These are phyloP conservation scores for Tanytarsus gracilentus DNA, from an alignment of 2,888 invertebrate genomes.

Conservation along the genomic window DNA sequence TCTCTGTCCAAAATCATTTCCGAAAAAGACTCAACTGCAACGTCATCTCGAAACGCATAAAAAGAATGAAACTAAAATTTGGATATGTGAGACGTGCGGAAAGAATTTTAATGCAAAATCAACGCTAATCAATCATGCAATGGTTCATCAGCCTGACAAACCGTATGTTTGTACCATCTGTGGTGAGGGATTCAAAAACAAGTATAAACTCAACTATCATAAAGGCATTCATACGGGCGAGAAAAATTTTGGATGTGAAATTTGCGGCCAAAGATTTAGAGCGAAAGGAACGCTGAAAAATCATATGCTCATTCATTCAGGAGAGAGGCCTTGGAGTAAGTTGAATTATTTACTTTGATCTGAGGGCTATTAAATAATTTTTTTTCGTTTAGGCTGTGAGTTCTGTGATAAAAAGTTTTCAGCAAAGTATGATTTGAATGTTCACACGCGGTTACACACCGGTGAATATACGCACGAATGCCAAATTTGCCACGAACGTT, in stretches of 20 bases:
- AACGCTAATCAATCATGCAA: conserved; percentile 12
- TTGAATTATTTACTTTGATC: background rate
- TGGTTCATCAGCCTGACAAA: conserved; percentile 5
- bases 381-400: conserved; percentile 30
- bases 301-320: background rate
- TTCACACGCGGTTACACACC: conserved; percentile 34
- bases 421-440: conserved; percentile 32
- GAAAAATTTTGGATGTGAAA: background rate
- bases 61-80: conserved; percentile 1
- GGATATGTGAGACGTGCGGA: conserved; percentile 13
- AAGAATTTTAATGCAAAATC: background rate
- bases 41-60: conserved; percentile 4
- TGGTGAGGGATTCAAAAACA: background rate
- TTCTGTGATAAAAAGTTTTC: conserved; percentile 33
- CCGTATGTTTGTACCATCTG: background rate
- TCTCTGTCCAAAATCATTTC: background rate
- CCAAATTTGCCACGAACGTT: background rate
- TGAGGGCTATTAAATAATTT: background rate
- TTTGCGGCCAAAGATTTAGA: conserved; percentile 4
- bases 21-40: background rate
- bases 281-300: conserved; percentile 16
- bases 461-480: conserved; percentile 30
- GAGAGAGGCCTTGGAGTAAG: background rate
- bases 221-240: background rate
- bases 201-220: conserved; percentile 6